These are phyloP conservation scores for Lumbricus terrestris DNA, from an alignment of 2,888 invertebrate genomes.

Conservation along the genomic window DNA sequence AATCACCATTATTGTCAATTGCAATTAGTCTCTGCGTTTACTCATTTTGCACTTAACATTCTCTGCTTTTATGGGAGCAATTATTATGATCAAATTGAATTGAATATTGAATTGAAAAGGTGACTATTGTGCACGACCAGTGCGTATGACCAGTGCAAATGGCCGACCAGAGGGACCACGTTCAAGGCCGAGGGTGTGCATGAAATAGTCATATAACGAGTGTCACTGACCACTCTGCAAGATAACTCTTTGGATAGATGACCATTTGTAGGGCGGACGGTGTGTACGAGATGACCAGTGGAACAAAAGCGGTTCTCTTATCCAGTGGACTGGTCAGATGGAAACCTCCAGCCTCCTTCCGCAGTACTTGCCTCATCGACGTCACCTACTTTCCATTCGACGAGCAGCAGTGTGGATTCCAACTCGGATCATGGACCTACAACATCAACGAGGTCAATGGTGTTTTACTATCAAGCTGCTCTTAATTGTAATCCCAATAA, in stretches of 20 bases:
- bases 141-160: no score
- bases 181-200: not conserved
- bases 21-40: no score
- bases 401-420: constrained; percentile 90
- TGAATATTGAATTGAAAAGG: no score
- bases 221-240: no score
- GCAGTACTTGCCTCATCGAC: constrained; percentile 69
- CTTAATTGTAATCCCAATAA: no score
- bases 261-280: constrained; percentile 36
- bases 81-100: no score
- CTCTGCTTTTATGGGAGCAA: no score
- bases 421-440: constrained; percentile 79
- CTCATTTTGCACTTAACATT: no score
- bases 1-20: no score
- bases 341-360: constrained; percentile 82
- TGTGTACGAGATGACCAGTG: constrained; percentile 46
- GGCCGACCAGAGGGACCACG: not conserved
- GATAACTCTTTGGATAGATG: not conserved
- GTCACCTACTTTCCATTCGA: constrained; percentile 93
- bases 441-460: constrained; percentile 48
- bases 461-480: no score
- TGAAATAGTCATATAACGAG: no score
- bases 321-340: constrained; percentile 69
- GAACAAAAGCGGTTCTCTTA: constrained; percentile 46
- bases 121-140: not conserved